Base-by-base conservation (phyloP, 2,888 invertebrate species). In the Caradrina kadenii region DNA sequence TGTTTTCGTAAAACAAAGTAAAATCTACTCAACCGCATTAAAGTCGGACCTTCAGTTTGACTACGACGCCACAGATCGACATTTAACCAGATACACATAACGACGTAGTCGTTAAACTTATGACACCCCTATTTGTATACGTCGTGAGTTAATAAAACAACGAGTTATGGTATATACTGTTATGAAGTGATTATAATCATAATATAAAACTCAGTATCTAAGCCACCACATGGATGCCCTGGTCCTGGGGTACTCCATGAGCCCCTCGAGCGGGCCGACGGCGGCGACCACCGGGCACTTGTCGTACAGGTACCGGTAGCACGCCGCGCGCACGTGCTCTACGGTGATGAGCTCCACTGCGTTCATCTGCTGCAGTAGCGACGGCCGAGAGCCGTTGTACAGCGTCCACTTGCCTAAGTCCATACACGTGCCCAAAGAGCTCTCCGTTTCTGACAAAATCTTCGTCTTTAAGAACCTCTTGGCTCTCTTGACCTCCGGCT, bases 381-480 rank as follows among this genome's bases (percentile, higher is more conserved):
- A 98, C 80, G 99, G 97, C 83, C 99, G 96, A 63, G 98, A 96
- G 35, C 98, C 98, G 86, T 98, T 98, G 95, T 98, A 99, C 82
- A 99, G 96, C 94, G 99, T 97, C 96, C 99, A 99, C 73, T 98
- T 97, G 19, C 99, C 99, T 86, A 99, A 98, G 89, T 99, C 99
- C 93, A 99, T 98, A 90, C 99, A 99, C 65, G 99, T 97, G 2
- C 98, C 98, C 0, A 98, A 98, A 0, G 98, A 97, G 21, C 95
- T 99, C 90, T 99, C 99, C 79, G 98, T 96, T 92, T 98, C 98
- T 59, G 99, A 96, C 49, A 99, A 96, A 96, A 99, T 97, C 91
- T 99, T 99, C 1, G 99, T 98, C 90, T 98, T 98, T 61, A 99
- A 92, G 52, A 98, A 96, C 86, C 98, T 98, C 92, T 99, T 99